Evolutionary conservation across 1,140 invertebrate genomes (phyloP).

Genomic region (Agrilus planipennis): DNA sequence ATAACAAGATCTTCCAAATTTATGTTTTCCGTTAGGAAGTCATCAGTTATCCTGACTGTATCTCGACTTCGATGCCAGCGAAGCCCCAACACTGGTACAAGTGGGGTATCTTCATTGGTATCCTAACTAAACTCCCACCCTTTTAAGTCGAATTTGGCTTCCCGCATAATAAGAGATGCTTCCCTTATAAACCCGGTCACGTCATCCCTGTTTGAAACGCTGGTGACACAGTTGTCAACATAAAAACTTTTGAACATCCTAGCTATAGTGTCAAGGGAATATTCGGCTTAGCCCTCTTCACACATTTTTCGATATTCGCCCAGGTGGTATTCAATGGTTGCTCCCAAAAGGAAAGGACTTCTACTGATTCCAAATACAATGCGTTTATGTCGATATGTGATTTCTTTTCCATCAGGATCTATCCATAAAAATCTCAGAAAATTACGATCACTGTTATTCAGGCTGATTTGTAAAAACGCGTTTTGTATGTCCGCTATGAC

Average conservation of each 20-base stretch:
- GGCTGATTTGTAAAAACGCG: conserved; percentile 31
- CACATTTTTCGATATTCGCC: background rate
- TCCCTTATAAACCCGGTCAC: background rate
- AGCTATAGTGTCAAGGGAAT: background rate
- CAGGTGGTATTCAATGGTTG: conserved; percentile 18
- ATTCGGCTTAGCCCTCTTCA: background rate
- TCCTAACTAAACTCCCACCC: conserved; percentile 5
- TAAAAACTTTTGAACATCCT: background rate
- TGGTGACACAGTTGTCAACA: conserved; percentile 5
- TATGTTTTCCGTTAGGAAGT: too few relatives aligned
- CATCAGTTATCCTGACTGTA: too few relatives aligned
- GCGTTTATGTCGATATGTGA: conserved; percentile 20
- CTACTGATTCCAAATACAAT: conserved; percentile 19
- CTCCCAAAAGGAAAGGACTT: conserved; percentile 26
- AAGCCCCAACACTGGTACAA: too few relatives aligned
- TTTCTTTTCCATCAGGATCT: conserved; percentile 5
- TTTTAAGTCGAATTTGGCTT: conserved; percentile 1
- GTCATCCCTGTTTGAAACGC: background rate
- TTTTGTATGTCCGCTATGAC: conserved; percentile 32
- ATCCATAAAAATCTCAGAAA: conserved; percentile 27
- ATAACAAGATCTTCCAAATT: too few relatives aligned
- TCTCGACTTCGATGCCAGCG: too few relatives aligned
- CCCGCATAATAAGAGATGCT: background rate
- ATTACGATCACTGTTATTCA: conserved; percentile 20
- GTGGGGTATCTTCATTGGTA: too few relatives aligned